Conservation (phyloP, 2,797 vertebrate species). For the Pelodytes ibericus region DNA sequence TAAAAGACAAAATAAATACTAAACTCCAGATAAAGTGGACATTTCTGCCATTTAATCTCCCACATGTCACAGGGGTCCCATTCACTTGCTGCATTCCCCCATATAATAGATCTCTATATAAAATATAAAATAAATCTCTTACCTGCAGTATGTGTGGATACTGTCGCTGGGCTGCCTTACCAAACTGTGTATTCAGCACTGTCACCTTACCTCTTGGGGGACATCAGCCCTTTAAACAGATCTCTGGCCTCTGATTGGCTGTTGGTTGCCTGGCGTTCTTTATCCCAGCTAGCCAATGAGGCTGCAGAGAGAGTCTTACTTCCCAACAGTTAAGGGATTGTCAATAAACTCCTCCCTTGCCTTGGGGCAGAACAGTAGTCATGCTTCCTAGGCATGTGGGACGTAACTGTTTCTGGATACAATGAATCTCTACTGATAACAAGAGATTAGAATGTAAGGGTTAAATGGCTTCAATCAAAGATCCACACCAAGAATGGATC, state of each 20-base stretch:
- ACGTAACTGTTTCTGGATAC: not conserved
- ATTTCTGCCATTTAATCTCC: too few relatives aligned
- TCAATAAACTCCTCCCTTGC: conserved; percentile 29
- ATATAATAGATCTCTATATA: not conserved
- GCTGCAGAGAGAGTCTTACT: not conserved
- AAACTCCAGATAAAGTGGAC: too few relatives aligned
- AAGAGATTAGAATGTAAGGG: not conserved
- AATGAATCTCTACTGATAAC: not conserved
- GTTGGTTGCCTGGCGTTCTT: conserved; percentile 36
- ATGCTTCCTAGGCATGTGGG: conserved; percentile 3
- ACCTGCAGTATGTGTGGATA: not conserved
- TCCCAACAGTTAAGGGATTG: conserved; percentile 27
- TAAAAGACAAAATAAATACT: too few relatives aligned
- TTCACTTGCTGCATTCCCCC: too few relatives aligned
- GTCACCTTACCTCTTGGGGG: conserved; percentile 45
- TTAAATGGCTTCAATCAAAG: not conserved
- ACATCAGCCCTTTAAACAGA: conserved; percentile 73
- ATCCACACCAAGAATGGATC: too few relatives aligned
- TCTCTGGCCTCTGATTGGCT: conserved; percentile 75
- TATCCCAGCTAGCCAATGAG: conserved; percentile 23
- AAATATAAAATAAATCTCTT: not conserved
- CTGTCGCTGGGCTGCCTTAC: conserved; percentile 7
- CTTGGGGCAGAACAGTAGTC: conserved; percentile 1
- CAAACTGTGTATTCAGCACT: not conserved
- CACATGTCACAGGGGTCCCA: too few relatives aligned